phyloP scores from a whole-genome alignment of 2,888 invertebrate genomes.

The Aphodius granarius region DNA sequence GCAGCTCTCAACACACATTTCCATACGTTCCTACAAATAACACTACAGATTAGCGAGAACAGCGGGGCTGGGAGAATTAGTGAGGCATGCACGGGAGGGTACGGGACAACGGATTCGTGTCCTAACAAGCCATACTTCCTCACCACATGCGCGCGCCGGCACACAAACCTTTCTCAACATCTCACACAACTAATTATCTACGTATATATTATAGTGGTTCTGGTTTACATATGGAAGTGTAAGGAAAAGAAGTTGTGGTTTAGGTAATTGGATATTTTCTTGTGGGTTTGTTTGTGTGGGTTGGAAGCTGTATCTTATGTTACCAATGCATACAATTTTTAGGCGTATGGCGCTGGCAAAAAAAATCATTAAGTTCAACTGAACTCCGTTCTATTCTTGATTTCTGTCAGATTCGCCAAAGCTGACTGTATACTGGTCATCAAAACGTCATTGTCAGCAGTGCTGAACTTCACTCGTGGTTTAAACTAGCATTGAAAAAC shows the following conservation, averaged over 20 bases:
- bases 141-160: background rate
- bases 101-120: background rate
- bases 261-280: background rate
- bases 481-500: too few relatives aligned
- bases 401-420: too few relatives aligned
- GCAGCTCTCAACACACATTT: conserved; percentile 22
- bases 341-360: background rate
- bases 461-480: too few relatives aligned
- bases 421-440: too few relatives aligned
- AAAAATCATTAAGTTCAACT: background rate
- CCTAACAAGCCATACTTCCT: background rate
- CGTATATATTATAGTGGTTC: background rate
- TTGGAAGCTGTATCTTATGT: background rate
- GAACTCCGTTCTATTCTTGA: too few relatives aligned
- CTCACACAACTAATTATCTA: background rate
- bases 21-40: conserved; percentile 25
- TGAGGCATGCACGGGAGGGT: background rate
- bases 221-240: background rate
- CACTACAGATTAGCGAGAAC: conserved; percentile 15
- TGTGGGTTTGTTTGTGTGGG: background rate
- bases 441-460: too few relatives aligned
- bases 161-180: background rate
- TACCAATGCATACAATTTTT: background rate
- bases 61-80: background rate
- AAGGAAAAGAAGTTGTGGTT: background rate